Base-by-base conservation (phyloP, 2,797 vertebrate species). In the Catamblyrhynchus diadema region DNA sequence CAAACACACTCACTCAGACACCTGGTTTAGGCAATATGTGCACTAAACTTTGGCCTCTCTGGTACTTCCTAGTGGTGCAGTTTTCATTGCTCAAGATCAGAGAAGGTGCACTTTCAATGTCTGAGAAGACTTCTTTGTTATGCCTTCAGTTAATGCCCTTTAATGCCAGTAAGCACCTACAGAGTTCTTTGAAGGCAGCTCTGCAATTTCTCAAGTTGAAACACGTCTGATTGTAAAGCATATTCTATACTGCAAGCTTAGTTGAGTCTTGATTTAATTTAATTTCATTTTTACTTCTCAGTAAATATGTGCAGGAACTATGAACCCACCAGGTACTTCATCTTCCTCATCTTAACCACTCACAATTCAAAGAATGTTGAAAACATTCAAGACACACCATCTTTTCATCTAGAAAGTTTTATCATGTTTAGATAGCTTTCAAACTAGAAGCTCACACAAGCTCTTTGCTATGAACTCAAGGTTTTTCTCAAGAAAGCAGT, bases 111-210 rank as follows among this genome's bases (percentile, higher is more conserved):
- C 84, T 82, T 91, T 85, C 93, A 66, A 65, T 64, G 56, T 22
- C 83, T 74, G 67, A 61, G 81, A 56, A 91, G 60, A 35, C 27
- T 74, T 71, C 83, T 79, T 44, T 61, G 65, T 67, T 78, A 57
- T 30, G 50, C 53, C 53, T 82, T 35, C n/a, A 87, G 65, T 78
- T 61, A 82, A 64, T 87, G 61, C 16, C 45, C 86, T 82, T 66
- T 65, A 91, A 65, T 78, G 75, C 75, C 85, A 91, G 85, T 25
- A 89, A 95, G 75, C 61, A 89, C 75, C 75, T 81, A 85, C 67
- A 41, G 69, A 87, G 60, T 54, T 90, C 93, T 94, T 88, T 94
- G 96, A 95, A 93, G 74, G 79, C 8, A 0, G 48, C 50, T 86
- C 35, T 39, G 69, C 65, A 62, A 35, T 13, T 89, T 80, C 78